A percentile compares a stretch with the other conserved stretches of the same genome.
These are phyloP conservation scores for Quiscalus mexicanus DNA, from an alignment of 2,113 vertebrate genomes.

Conservation along the genomic window DNA sequence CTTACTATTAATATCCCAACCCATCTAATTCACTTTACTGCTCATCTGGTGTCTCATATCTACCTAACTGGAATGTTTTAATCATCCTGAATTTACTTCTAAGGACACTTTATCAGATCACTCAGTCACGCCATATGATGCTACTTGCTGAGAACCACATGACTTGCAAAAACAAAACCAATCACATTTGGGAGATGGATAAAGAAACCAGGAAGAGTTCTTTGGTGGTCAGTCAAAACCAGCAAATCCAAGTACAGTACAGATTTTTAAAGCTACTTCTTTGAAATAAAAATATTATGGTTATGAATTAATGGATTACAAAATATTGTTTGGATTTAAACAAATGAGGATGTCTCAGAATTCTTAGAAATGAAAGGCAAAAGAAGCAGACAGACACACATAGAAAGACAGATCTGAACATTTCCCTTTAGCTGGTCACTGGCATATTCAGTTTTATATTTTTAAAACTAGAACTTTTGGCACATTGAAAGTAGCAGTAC, in stretches of 20 bases:
- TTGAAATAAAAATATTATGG: neutral
- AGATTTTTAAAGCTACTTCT: neutral
- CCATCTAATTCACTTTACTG: neutral
- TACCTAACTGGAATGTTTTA: neutral
- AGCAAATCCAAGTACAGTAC: neutral
- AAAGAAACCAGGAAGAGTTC: slow-evolving; percentile 75
- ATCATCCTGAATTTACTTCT: slow-evolving; percentile 26
- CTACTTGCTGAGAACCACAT: slow-evolving; percentile 20
- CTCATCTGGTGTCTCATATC: neutral
- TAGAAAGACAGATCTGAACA: neutral
- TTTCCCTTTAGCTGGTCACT: neutral
- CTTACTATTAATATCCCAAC: neutral
- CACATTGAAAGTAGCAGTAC: neutral
- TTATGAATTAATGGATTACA: neutral
- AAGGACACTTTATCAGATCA: slow-evolving; percentile 19
- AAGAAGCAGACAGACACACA: neutral
- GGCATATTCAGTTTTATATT: neutral
- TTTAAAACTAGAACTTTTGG: neutral
- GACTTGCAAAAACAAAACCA: neutral
- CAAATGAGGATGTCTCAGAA: neutral
- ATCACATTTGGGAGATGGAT: slow-evolving; percentile 42
- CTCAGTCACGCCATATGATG: neutral
- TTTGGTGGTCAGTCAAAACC: slow-evolving; percentile 73
- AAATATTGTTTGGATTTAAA: neutral
- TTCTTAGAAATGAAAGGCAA: neutral